phyloP scores from a whole-genome alignment of 30 jellyfish, hydroid and myxozoan genomes.

The Phacellophora camtschatica region DNA sequence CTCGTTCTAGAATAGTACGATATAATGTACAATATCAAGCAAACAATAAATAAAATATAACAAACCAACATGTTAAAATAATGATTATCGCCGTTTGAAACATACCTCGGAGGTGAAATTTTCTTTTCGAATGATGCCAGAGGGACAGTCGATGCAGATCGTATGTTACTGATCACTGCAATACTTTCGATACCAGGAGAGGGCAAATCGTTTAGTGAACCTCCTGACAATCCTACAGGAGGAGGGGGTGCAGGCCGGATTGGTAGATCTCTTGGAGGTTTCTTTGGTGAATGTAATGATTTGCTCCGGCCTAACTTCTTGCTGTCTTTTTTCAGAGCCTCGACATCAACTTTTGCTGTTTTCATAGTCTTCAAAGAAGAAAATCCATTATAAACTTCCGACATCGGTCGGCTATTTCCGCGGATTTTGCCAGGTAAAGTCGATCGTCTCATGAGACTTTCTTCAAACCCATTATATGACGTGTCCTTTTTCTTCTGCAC shows the following conservation, averaged over 20 bases:
- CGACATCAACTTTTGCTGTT: slow-evolving; percentile 30
- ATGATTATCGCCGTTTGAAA: too few relatives aligned
- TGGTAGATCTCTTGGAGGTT: slow-evolving; percentile 41
- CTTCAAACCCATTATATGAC: slow-evolving; percentile 11
- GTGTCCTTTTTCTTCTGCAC: neutral
- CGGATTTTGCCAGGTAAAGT: slow-evolving; percentile 33
- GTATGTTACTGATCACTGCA: neutral
- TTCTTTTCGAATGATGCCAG: slow-evolving; percentile 21
- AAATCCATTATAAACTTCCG: slow-evolving; percentile 58
- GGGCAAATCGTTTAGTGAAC: neutral
- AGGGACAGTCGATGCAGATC: slow-evolving; percentile 61
- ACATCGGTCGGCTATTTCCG: slow-evolving; percentile 55
- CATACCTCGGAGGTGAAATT: too few relatives aligned
- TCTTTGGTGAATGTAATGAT: slow-evolving; percentile 43
- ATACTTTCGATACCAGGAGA: neutral
- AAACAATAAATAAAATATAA: too few relatives aligned
- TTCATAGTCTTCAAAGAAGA: slow-evolving; percentile 30
- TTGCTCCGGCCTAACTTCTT: slow-evolving; percentile 38
- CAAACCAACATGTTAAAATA: too few relatives aligned
- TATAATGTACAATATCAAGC: too few relatives aligned
- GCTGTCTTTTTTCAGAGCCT: slow-evolving; percentile 5
- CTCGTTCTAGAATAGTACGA: too few relatives aligned
- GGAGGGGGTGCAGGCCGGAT: slow-evolving; percentile 40
- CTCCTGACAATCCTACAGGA: neutral
- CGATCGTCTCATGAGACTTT: neutral